Evolutionary conservation across 2,797 vertebrate genomes (phyloP).

Genomic region (Limnodromus scolopaceus): DNA sequence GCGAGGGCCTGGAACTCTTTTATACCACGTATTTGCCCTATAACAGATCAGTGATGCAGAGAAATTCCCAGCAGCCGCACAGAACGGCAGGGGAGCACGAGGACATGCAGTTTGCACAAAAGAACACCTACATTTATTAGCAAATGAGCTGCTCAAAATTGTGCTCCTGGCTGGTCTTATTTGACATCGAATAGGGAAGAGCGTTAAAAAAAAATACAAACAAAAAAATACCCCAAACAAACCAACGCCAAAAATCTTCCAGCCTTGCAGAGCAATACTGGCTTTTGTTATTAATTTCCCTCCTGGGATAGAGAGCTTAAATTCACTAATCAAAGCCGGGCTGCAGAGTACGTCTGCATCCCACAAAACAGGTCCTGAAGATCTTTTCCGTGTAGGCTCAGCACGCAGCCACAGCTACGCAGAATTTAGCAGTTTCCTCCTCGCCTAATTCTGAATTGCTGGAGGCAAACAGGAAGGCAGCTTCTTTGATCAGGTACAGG

Average conservation of each 20-base stretch:
- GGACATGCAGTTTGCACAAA: background rate
- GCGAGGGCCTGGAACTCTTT: background rate
- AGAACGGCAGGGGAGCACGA: background rate
- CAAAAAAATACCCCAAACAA: background rate
- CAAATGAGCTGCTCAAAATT: background rate
- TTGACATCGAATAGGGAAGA: background rate
- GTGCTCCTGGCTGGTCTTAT: background rate
- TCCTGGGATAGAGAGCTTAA: background rate
- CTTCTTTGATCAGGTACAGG: background rate
- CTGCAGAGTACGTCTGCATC: background rate
- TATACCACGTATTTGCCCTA: background rate
- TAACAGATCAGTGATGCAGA: fast-evolving
- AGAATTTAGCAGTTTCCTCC: background rate
- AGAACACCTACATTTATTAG: background rate
- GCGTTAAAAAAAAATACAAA: background rate
- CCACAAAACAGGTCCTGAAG: background rate
- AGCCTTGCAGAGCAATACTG: background rate
- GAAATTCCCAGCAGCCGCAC: background rate
- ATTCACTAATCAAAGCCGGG: background rate
- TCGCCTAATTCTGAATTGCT: background rate
- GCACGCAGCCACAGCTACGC: background rate
- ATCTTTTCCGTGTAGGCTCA: background rate
- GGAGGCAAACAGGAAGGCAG: background rate
- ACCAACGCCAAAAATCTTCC: background rate
- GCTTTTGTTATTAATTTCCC: background rate